phyloP scores from a whole-genome alignment of 2,113 vertebrate species.

The Boulengeromyrus knoepffleri region DNA sequence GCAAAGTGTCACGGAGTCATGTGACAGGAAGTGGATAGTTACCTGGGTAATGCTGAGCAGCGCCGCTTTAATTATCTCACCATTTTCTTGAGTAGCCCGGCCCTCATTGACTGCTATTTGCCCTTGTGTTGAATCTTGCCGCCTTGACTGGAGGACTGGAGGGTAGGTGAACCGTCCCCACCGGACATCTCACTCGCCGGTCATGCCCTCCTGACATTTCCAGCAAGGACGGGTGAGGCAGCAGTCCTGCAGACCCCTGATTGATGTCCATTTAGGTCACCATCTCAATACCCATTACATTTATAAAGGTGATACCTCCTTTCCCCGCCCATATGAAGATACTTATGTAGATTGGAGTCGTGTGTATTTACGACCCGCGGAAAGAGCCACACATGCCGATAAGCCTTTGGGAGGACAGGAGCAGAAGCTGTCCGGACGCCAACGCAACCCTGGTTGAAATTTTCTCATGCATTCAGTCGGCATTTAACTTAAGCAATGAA shows the following conservation, averaged over 20 bases:
- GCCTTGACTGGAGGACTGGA: background rate
- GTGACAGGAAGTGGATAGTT: background rate
- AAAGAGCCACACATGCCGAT: background rate
- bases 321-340: background rate
- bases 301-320: background rate
- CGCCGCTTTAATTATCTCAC: conserved; percentile 28
- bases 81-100: conserved; percentile 28
- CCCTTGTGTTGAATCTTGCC: background rate
- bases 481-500: background rate
- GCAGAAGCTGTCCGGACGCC: background rate
- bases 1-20: background rate
- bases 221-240: background rate
- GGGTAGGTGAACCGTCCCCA: background rate
- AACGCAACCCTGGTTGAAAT: background rate
- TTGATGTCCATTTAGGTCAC: background rate
- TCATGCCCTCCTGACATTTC: background rate
- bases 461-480: background rate
- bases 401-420: background rate
- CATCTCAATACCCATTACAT: background rate
- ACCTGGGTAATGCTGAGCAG: no score
- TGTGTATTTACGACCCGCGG: background rate
- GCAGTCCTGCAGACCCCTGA: background rate
- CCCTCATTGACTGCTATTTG: conserved; percentile 7
- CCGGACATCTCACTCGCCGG: background rate
- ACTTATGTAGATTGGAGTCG: background rate